A percentile compares a stretch with the other conserved stretches of the same genome.
Evolutionary conservation across 2,888 invertebrate species (phyloP).

Genomic region (Euspilapteryx auroguttella): DNA sequence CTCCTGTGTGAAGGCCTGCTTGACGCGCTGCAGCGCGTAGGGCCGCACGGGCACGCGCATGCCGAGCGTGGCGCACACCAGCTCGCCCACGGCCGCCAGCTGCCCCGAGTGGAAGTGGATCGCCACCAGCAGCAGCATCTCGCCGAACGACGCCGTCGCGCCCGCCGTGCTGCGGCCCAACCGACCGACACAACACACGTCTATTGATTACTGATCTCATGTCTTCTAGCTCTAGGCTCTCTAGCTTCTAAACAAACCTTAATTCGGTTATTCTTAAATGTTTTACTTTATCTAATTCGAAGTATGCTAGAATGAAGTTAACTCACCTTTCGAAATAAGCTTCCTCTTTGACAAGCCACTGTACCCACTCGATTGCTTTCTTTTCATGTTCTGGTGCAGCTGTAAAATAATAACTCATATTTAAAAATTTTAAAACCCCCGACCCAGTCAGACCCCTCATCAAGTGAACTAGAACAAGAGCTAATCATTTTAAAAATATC

Average conservation of each 20-base stretch:
- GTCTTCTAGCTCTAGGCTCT: too few relatives aligned
- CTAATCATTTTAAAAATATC: too few relatives aligned
- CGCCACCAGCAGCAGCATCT: constrained; percentile 93
- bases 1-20: constrained; percentile 93
- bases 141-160: constrained; percentile 87
- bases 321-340: constrained; percentile 84
- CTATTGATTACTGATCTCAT: too few relatives aligned
- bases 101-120: constrained; percentile 98
- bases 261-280: too few relatives aligned
- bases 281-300: too few relatives aligned
- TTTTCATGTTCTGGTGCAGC: constrained; percentile 78
- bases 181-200: background rate
- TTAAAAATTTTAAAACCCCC: too few relatives aligned
- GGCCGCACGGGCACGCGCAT: constrained; percentile 91
- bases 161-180: constrained; percentile 68
- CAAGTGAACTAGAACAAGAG: too few relatives aligned
- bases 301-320: too few relatives aligned
- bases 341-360: constrained; percentile 90
- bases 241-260: too few relatives aligned
- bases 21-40: constrained; percentile 85
- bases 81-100: constrained; percentile 87
- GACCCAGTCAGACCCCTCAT: too few relatives aligned
- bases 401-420: constrained; percentile 13
- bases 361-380: constrained; percentile 88
- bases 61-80: constrained; percentile 91